Conservation (phyloP, 2,888 invertebrate genomes). For the Athetis lepigone region DNA sequence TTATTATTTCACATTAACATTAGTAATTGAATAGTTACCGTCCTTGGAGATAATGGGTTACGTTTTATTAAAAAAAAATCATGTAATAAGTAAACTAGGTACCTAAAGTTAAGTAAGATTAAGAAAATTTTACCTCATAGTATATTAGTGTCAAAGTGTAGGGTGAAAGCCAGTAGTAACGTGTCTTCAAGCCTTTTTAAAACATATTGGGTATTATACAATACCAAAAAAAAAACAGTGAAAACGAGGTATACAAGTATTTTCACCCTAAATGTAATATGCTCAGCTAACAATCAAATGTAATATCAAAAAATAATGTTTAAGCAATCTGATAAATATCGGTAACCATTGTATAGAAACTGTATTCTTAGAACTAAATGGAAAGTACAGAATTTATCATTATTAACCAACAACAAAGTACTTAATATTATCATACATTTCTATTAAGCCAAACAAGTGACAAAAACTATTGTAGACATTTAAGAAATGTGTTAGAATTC, state of each 20-base stretch:
- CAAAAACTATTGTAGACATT: constrained; percentile 36
- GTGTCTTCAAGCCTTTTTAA: constrained; percentile 27
- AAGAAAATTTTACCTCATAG: constrained; percentile 62
- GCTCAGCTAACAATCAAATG: constrained; percentile 42
- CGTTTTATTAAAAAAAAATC: constrained; percentile 45
- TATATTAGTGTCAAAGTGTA: constrained; percentile 42
- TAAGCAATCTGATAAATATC: constrained; percentile 30
- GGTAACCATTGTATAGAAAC: constrained; percentile 33
- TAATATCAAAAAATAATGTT: constrained; percentile 18
- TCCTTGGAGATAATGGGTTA: constrained; percentile 60
- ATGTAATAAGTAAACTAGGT: constrained; percentile 29
- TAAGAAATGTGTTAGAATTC: constrained; percentile 34
- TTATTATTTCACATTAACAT: constrained; percentile 36
- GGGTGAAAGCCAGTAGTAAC: constrained; percentile 45
- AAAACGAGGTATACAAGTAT: constrained; percentile 28
- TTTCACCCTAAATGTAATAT: constrained; percentile 46
- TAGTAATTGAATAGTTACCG: constrained; percentile 65
- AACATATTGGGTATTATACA: constrained; percentile 12
- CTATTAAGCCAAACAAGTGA: constrained; percentile 45
- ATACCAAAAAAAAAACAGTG: constrained; percentile 9
- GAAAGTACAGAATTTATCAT: constrained; percentile 23
- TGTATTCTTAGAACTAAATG: constrained; percentile 7
- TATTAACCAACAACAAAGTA: constrained; percentile 31
- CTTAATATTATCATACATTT: constrained; percentile 37
- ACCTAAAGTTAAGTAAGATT: constrained; percentile 24